These are phyloP conservation scores for Dascyllus trimaculatus DNA, from an alignment of 2,113 vertebrate species.

Conservation along the genomic window DNA sequence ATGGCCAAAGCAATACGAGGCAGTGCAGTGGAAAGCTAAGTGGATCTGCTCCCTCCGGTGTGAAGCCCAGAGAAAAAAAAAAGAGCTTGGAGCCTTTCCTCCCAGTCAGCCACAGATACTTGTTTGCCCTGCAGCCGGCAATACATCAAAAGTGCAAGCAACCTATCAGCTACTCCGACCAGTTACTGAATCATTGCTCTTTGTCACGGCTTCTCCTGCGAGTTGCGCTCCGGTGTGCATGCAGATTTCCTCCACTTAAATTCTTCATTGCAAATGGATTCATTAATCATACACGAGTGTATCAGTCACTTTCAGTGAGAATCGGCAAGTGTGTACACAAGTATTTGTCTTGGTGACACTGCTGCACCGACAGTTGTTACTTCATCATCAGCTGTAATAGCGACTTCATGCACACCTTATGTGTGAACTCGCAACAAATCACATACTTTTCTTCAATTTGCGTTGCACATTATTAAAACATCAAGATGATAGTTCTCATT, in stretches of 20 bases:
- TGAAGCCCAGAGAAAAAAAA: conserved; percentile 1
- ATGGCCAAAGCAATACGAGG: conserved; percentile 9
- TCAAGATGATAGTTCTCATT: neutral
- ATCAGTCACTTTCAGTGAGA: neutral
- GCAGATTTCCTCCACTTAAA: neutral
- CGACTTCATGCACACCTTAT: too few species aligned
- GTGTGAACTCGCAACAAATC: too few species aligned
- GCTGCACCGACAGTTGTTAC: neutral
- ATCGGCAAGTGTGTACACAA: neutral
- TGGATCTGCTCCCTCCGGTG: conserved; percentile 31
- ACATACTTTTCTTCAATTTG: neutral
- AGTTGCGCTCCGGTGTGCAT: neutral
- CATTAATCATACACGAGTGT: conserved; percentile 4
- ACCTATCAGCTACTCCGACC: neutral
- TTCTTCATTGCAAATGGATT: conserved; percentile 4
- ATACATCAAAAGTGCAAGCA: conserved; percentile 25
- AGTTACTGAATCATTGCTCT: neutral
- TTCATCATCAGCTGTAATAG: conserved; percentile 5
- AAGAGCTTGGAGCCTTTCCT: neutral
- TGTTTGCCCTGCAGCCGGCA: conserved; percentile 12
- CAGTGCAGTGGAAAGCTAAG: conserved; percentile 16
- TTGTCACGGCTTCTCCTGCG: too few species aligned
- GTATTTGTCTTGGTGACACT: conserved; percentile 19
- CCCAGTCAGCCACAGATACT: conserved; percentile 2
- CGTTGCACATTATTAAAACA: neutral